These are phyloP conservation scores for Taurulus bubalis DNA, from an alignment of 2,113 vertebrate species.

Conservation along the genomic window DNA sequence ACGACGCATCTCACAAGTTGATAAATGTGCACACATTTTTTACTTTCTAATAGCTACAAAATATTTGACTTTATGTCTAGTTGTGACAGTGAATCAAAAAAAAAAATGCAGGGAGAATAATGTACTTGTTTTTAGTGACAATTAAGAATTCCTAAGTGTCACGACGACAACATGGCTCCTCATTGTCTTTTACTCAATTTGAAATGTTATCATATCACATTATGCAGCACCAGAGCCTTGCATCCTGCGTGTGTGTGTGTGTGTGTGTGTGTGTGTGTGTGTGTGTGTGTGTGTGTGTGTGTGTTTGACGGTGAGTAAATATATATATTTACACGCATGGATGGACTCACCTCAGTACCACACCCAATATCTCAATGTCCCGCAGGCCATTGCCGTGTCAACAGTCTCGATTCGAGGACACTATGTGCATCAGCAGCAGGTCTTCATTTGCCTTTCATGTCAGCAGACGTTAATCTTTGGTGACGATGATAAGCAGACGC, in stretches of 20 bases:
- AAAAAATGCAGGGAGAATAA: background rate
- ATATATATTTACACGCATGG: conserved; percentile 57
- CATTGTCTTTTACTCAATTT: conserved; percentile 32
- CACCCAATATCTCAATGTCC: conserved; percentile 38
- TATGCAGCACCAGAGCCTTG: conserved; percentile 18
- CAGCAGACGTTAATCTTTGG: conserved; percentile 21
- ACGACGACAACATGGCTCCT: conserved; percentile 24
- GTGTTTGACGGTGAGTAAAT: conserved; percentile 47
- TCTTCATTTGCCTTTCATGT: conserved; percentile 53
- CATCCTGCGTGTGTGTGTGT: conserved; percentile 5
- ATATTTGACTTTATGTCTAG: background rate
- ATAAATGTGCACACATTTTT: background rate
- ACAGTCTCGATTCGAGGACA: conserved; percentile 36
- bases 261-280: background rate
- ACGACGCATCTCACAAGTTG: conserved; percentile 34
- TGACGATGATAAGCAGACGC: conserved; percentile 3
- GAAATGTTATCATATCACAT: conserved; percentile 50
- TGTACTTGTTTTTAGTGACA: background rate
- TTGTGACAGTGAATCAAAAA: background rate
- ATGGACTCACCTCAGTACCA: conserved; percentile 48
- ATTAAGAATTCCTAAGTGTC: conserved; percentile 21
- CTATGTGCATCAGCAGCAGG: conserved; percentile 24
- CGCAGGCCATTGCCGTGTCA: conserved; percentile 37
- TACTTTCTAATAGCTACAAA: conserved; percentile 2
- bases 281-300: conserved; percentile 12